Evolutionary conservation across 1,140 invertebrate genomes (phyloP), one percentile per base, ranked within the genome.

Genomic region (Megalonaias nervosa): DNA sequence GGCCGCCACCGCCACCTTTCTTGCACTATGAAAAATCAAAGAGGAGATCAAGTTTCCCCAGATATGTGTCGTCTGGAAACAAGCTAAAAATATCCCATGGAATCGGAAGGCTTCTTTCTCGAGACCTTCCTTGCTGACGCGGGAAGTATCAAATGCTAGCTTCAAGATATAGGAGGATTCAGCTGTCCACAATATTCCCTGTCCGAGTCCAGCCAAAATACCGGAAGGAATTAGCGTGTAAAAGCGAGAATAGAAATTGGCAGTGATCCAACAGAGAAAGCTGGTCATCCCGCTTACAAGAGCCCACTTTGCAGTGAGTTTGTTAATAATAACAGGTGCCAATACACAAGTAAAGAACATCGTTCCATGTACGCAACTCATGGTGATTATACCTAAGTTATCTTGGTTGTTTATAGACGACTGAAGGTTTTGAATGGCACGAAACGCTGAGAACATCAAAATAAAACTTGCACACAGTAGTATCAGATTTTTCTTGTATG

Each of bases 11-110:
- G 38, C 38, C 38, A 48, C 38, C 38, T 11, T 6, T 48, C 64
- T 78, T 4, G 76, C 64, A 67, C 71, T 68, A 12, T 78, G 71
- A 31, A 90, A 75, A 55, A 90, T 79, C 58, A 90, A 69, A 1
- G 88, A 89, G 4, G 89, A 89, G 59, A 90, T 85, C 4, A 90
- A 81, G 75, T 90, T 90, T 9, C 89, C 89, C 87, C 88, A 90
- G 56, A 90, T 88, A 81, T 90, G 89, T n/a, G 89, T 90, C 14
- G 89, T 89, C 71, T 90, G 89, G 77, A 90, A 90, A 73, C 89
- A 89, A 16, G 89, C 89, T n/a, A 90, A 78, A 79, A 90, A 90
- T 75, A 90, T 85, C 16, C 89, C 89, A 75, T 90, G 88, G 70
- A 89, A 90, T n/a, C 88, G 81, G 68, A 89, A 89, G 75, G 89